A percentile compares a stretch with the other conserved stretches of the same genome.
Conservation (phyloP, 2,888 invertebrate species). For the Ophraella communa region DNA sequence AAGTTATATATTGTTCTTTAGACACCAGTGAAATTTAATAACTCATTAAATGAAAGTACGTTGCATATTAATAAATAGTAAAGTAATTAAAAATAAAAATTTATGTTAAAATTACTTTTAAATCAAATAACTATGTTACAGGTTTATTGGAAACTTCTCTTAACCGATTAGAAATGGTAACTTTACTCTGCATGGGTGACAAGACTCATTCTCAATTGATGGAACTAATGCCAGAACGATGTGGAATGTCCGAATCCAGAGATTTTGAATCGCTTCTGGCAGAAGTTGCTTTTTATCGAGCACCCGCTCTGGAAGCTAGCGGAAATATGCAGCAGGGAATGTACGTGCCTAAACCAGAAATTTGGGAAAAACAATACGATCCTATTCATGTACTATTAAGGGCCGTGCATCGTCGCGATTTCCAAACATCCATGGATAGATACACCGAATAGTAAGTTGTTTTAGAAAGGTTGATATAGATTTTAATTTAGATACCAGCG, state of each 20-base stretch:
- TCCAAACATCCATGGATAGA: slow-evolving; percentile 93
- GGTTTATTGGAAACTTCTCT: slow-evolving; percentile 69
- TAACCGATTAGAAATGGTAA: slow-evolving; percentile 88
- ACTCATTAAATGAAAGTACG: too few species aligned
- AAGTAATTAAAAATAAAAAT: too few species aligned
- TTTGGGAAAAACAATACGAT: slow-evolving; percentile 93
- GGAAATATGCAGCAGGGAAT: slow-evolving; percentile 82
- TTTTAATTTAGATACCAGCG: not conserved
- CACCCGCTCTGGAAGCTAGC: slow-evolving; percentile 84
- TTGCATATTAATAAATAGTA: too few species aligned
- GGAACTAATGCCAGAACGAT: slow-evolving; percentile 95
- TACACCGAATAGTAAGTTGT: slow-evolving; percentile 88
- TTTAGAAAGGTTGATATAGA: too few species aligned
- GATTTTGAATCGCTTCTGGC: slow-evolving; percentile 87
- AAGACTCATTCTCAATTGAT: slow-evolving; percentile 95
- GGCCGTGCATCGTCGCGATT: slow-evolving; percentile 90
- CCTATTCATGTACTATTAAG: slow-evolving; percentile 90
- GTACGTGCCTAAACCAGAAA: slow-evolving; percentile 80
- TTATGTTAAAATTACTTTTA: too few species aligned
- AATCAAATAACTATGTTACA: too few species aligned
- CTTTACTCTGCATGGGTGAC: slow-evolving; percentile 90
- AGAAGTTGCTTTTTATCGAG: slow-evolving; percentile 69
- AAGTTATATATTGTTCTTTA: too few species aligned
- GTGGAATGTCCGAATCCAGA: slow-evolving; percentile 87
- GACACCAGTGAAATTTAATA: too few species aligned